These are phyloP conservation scores for Argyrosomus regius DNA, from an alignment of 2,797 vertebrate species.

Conservation along the genomic window DNA sequence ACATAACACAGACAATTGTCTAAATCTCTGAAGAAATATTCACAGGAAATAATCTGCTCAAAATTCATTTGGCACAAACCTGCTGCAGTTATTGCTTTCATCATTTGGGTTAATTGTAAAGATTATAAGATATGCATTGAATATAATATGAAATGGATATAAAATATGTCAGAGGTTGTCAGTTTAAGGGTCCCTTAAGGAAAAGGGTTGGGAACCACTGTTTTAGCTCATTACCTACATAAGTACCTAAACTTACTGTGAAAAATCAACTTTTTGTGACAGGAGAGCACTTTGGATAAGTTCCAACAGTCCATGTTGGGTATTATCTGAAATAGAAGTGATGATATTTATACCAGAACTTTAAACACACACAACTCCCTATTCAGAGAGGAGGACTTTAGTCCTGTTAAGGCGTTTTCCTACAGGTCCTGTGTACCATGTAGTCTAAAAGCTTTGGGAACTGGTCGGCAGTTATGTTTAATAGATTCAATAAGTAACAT, in stretches of 20 bases:
- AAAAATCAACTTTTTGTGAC: not conserved
- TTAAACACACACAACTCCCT: not conserved
- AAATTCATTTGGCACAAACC: too few species aligned
- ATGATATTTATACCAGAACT: not conserved
- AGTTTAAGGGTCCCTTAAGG: too few species aligned
- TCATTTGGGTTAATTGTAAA: too few species aligned
- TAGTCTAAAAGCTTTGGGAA: not conserved
- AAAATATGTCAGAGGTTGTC: too few species aligned
- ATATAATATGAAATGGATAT: too few species aligned
- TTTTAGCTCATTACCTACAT: not conserved
- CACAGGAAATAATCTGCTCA: too few species aligned
- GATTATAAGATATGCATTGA: too few species aligned
- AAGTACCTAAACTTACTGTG: not conserved
- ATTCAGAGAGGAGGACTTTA: not conserved
- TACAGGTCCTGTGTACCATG: not conserved
- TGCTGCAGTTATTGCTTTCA: too few species aligned
- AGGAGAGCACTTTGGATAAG: not conserved
- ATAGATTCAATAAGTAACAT: too few species aligned
- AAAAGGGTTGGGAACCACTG: too few species aligned
- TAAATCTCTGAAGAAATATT: too few species aligned
- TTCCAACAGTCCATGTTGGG: not conserved
- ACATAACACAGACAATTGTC: too few species aligned
- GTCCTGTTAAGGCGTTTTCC: not conserved
- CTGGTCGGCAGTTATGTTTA: conserved; percentile 2
- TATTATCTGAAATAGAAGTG: not conserved